Conservation (phyloP, 2,797 vertebrate genomes). For the Cercopithecus hamlyni region DNA sequence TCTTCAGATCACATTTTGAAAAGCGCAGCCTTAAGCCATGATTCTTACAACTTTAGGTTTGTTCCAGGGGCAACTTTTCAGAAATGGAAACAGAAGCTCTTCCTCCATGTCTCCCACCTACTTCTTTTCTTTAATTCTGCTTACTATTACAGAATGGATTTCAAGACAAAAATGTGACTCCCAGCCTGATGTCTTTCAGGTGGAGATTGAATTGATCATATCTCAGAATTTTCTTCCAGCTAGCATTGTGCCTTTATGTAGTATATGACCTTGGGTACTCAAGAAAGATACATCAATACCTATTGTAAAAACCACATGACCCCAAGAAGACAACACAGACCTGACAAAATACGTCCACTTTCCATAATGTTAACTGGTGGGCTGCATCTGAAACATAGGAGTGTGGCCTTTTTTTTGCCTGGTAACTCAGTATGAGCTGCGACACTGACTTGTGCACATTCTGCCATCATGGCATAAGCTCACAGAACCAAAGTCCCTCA, state of each 20-base stretch:
- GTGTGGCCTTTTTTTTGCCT: not conserved
- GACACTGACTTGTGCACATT: not conserved
- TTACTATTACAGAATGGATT: not conserved
- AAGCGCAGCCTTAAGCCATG: not conserved
- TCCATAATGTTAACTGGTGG: not conserved
- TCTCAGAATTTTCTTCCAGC: not conserved
- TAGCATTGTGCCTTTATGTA: not conserved
- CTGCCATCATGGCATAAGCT: not conserved
- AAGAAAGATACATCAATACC: not conserved
- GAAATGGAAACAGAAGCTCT: not conserved
- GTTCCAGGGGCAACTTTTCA: not conserved
- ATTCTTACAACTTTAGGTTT: not conserved
- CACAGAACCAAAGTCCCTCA: not conserved
- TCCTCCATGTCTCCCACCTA: fast-evolving
- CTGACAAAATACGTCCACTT: not conserved
- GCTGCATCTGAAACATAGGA: not conserved
- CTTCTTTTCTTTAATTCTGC: not conserved
- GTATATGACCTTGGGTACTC: not conserved
- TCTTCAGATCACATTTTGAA: not conserved
- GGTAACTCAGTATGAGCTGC: not conserved
- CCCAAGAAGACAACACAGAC: not conserved
- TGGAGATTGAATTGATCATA: not conserved
- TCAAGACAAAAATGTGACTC: not conserved
- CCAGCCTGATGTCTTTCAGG: not conserved
- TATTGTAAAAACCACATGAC: not conserved